A percentile compares a stretch with the other conserved stretches of the same genome.
Evolutionary conservation across 2,113 vertebrate genomes (phyloP).

Genomic region (Coptodon bakossiorum): DNA sequence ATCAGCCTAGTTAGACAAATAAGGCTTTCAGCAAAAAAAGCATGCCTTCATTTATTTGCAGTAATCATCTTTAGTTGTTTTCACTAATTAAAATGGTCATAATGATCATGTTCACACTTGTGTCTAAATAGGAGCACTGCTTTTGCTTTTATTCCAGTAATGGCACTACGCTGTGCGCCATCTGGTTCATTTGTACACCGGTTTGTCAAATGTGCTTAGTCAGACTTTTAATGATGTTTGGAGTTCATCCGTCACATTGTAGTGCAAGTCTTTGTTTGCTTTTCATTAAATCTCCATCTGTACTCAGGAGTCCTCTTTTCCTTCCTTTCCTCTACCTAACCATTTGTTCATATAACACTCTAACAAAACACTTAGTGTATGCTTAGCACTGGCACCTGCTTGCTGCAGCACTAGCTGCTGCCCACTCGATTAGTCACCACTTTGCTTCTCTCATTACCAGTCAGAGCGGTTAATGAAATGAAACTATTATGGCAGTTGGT

Average conservation of each 20-base stretch:
- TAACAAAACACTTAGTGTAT: conserved; percentile 46
- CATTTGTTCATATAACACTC: not conserved
- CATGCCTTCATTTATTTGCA: not conserved
- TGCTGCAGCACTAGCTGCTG: not conserved
- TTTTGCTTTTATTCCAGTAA: not conserved
- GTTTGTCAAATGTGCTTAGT: not conserved
- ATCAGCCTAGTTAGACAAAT: not conserved
- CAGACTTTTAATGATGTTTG: not conserved
- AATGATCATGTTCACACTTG: not conserved
- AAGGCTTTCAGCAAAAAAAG: not conserved
- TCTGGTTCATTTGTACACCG: not conserved
- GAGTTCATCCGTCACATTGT: not conserved
- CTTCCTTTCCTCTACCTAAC: not conserved
- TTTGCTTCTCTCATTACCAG: not conserved
- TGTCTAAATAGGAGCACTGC: not conserved
- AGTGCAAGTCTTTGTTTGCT: not conserved
- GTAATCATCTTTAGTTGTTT: not conserved
- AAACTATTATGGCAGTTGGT: not conserved
- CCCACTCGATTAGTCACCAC: conserved; percentile 16
- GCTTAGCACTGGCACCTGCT: conserved; percentile 13
- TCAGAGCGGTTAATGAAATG: not conserved
- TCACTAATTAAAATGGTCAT: not conserved
- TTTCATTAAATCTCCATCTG: not conserved
- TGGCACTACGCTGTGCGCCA: not conserved
- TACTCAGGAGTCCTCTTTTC: not conserved